Conservation (phyloP, 1,140 invertebrate species). For the Ruditapes philippinarum region DNA sequence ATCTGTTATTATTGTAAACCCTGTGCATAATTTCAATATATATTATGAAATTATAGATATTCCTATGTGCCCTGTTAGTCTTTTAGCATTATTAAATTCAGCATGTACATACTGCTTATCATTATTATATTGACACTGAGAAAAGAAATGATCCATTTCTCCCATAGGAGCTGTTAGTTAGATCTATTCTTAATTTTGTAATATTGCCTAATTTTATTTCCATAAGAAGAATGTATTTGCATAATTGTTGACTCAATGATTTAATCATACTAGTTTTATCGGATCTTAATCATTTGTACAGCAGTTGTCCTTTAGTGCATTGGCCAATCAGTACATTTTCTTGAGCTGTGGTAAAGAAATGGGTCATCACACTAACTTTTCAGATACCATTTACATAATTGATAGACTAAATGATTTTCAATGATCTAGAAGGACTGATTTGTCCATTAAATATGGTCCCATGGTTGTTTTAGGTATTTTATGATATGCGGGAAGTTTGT, state of each 20-base stretch:
- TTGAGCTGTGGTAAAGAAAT: not conserved
- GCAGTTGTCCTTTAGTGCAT: not conserved
- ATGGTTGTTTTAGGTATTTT: conserved; percentile 20
- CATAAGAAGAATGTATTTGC: not conserved
- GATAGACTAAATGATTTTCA: conserved; percentile 30
- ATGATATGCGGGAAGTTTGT: conserved; percentile 1
- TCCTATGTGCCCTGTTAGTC: too few species aligned
- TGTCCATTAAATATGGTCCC: conserved; percentile 10
- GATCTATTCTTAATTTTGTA: not conserved
- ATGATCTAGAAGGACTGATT: conserved; percentile 7
- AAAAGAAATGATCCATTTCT: not conserved
- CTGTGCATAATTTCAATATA: too few species aligned
- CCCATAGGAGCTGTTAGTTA: not conserved
- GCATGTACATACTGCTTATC: too few species aligned
- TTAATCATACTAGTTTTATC: not conserved
- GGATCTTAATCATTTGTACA: not conserved
- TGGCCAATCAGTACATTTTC: not conserved
- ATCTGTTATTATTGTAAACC: too few species aligned
- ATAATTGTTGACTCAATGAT: not conserved
- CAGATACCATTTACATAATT: conserved; percentile 16
- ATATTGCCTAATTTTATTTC: not conserved
- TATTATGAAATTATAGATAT: too few species aligned
- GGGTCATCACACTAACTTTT: not conserved
- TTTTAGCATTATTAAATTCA: too few species aligned
- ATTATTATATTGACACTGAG: too few species aligned